These are phyloP conservation scores for Caerostris darwini DNA, from an alignment of 1,140 invertebrate genomes.

Conservation along the genomic window DNA sequence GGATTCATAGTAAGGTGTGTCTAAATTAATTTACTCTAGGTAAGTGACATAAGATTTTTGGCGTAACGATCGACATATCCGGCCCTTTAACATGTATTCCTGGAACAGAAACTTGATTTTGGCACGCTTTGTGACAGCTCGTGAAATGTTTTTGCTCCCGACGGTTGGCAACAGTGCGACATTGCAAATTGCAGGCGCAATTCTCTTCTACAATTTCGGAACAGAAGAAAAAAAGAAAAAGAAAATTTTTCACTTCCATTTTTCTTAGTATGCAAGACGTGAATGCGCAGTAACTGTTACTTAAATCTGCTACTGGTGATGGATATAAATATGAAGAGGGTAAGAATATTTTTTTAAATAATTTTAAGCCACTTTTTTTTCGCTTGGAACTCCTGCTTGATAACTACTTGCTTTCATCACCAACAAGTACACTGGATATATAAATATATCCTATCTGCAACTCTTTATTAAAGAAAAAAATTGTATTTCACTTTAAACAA, in stretches of 20 bases:
- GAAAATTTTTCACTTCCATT: background rate
- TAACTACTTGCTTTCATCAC: too few relatives aligned
- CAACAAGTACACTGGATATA: too few relatives aligned
- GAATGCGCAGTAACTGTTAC: slow-evolving; percentile 25
- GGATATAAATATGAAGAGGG: slow-evolving; percentile 6
- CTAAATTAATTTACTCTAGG: slow-evolving; percentile 14
- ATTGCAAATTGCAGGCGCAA: slow-evolving; percentile 49
- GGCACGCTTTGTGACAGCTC: slow-evolving; percentile 60
- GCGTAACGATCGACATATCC: slow-evolving; percentile 58
- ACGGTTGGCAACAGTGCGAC: slow-evolving; percentile 58
- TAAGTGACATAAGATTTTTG: slow-evolving; percentile 34
- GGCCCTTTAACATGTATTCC: slow-evolving; percentile 63
- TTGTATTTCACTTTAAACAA: too few relatives aligned
- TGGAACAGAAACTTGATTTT: slow-evolving; percentile 75
- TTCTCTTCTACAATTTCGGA: background rate
- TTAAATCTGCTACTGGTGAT: background rate
- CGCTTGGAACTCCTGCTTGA: background rate
- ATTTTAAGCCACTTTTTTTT: background rate
- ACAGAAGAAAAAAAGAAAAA: background rate
- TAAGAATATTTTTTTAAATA: background rate
- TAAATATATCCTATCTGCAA: too few relatives aligned
- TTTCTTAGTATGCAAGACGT: slow-evolving; percentile 6
- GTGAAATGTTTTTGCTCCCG: slow-evolving; percentile 61
- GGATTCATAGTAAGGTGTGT: background rate
- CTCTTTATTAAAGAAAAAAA: too few relatives aligned